A percentile compares a stretch with the other conserved stretches of the same genome.
Evolutionary conservation across 1,140 invertebrate species (phyloP).

Genomic region (Plectus sambesii): DNA sequence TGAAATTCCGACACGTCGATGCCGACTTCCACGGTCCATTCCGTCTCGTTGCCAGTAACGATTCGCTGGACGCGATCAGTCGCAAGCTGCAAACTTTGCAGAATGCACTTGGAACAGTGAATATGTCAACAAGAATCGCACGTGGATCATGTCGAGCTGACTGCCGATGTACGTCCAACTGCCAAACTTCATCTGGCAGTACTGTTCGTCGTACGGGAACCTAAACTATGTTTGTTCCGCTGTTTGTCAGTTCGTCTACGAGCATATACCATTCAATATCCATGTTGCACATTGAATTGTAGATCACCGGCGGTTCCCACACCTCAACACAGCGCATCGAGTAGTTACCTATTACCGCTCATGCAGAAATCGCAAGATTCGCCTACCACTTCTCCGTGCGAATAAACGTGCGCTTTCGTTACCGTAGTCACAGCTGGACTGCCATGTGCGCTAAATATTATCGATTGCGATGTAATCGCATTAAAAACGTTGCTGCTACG

Average conservation of each 20-base stretch:
- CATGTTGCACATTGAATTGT: slow-evolving; percentile 41
- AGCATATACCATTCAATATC: slow-evolving; percentile 40
- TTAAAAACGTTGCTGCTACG: slow-evolving; percentile 6
- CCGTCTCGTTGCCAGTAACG: slow-evolving; percentile 23
- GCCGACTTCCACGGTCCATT: slow-evolving; percentile 50
- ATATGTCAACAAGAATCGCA: slow-evolving; percentile 21
- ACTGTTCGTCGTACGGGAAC: slow-evolving; percentile 37
- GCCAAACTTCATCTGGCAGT: slow-evolving; percentile 40
- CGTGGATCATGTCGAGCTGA: slow-evolving; percentile 60
- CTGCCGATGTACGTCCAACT: slow-evolving; percentile 85
- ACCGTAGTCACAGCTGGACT: slow-evolving; percentile 32
- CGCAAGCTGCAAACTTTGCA: slow-evolving; percentile 24
- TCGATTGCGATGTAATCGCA: slow-evolving; percentile 10
- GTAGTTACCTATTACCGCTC: no score
- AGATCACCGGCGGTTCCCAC: slow-evolving; percentile 40
- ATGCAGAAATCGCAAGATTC: no score
- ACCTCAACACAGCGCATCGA: no score
- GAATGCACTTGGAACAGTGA: not conserved
- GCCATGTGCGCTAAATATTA: slow-evolving; percentile 35
- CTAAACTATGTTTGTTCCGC: slow-evolving; percentile 13
- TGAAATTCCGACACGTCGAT: slow-evolving; percentile 89
- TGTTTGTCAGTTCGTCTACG: slow-evolving; percentile 1
- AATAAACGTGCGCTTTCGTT: no score
- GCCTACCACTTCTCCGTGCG: no score
- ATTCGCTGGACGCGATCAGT: slow-evolving; percentile 27